Base-by-base conservation (phyloP, 2,113 vertebrate genomes). In the Apteryx owenii region DNA sequence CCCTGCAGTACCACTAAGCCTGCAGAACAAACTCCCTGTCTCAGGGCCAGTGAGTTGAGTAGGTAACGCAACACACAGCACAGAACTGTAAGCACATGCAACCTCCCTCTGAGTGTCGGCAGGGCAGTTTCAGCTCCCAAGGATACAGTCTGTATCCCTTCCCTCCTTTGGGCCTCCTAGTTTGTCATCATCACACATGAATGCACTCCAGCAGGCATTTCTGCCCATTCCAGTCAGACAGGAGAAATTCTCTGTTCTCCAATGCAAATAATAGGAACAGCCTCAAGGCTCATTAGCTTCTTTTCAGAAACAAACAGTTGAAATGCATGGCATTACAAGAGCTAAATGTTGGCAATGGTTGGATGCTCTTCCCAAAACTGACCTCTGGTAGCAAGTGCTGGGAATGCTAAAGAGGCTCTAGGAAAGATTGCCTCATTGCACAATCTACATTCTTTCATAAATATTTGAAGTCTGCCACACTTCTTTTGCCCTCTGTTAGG, bases 201-300 rank as follows among this genome's bases (percentile, higher is more conserved):
- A 89, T 93, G 95, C 56, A n/a, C 54, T 85, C 93, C 77, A 91
- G 81, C 79, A 91, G n/a, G 89, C 84, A 87, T 68, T 97, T 95
- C 95, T 89, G 91, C 91, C 81, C 3, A 1, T 95, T 95, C 87
- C 91, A 91, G 93, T 77, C 2, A 9, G 79, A 91, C 93, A 84
- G 72, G 84, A 88, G 60, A 93, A 89, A 85, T 42, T 33, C 68
- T 89, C 79, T 81, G 65, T 21, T 90, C 82, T 86, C 82, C 69
- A 86, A 60, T 83, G 60, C 40, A 82, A 95, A 93, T 81, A 88
- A 84, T 48, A 95, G 72, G 76, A 95, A 84, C 79, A 8, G 80
- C 89, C 91, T 85, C 81, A 80, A 88, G 94, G 94, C 81, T 91
- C 85, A 91, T 88, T 81, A 88, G 76, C 42, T 91, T 60, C 60